Conservation (phyloP, 2,888 invertebrate genomes). For the Dolomedes plantarius region DNA sequence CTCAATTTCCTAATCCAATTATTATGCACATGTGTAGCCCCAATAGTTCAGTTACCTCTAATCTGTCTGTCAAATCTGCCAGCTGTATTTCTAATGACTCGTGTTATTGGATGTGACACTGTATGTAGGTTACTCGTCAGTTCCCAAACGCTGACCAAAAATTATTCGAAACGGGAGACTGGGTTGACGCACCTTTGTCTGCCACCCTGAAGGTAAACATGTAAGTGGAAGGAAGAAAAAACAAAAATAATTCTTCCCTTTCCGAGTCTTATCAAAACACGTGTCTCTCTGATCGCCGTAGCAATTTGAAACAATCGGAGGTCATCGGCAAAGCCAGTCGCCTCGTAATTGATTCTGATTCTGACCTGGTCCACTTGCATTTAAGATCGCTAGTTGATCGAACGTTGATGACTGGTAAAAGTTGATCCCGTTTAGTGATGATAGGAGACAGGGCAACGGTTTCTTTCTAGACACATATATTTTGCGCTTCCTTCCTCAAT, state of each 20-base stretch:
- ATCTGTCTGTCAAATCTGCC: neutral
- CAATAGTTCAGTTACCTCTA: too few relatives aligned
- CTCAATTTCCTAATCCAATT: too few relatives aligned
- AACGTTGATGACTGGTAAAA: conserved; percentile 13
- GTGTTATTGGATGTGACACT: neutral
- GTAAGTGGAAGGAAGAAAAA: neutral
- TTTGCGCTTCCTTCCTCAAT: neutral
- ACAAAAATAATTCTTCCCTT: conserved; percentile 21
- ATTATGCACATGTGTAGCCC: too few relatives aligned
- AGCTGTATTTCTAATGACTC: neutral
- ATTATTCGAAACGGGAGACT: neutral
- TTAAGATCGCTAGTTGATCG: conserved; percentile 17
- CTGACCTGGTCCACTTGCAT: conserved; percentile 57
- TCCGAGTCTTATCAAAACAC: conserved; percentile 39
- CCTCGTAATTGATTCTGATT: conserved; percentile 43
- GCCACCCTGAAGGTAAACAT: conserved; percentile 45
- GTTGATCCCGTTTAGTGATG: neutral
- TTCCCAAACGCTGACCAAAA: neutral
- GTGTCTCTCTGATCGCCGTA: conserved; percentile 28
- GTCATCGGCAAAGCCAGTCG: conserved; percentile 41
- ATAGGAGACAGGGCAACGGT: neutral
- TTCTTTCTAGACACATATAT: neutral
- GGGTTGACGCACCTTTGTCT: neutral
- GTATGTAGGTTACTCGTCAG: neutral
- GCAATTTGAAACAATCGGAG: conserved; percentile 37